These are phyloP conservation scores for Globia sparganii DNA, from an alignment of 2,888 invertebrate species.

Conservation along the genomic window DNA sequence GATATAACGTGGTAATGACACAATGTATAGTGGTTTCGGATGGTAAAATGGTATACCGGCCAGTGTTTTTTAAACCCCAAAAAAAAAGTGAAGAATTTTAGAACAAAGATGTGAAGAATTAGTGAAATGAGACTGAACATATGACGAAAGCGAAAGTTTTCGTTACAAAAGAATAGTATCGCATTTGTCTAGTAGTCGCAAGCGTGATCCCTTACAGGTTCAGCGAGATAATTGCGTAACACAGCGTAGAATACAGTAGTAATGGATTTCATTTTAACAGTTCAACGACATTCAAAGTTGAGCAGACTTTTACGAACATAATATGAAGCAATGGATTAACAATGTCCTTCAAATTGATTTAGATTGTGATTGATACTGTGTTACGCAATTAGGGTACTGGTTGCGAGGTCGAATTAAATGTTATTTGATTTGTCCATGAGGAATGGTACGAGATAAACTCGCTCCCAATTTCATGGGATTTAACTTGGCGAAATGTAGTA, in stretches of 20 bases:
- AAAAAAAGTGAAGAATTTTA: not conserved
- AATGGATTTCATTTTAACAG: not conserved
- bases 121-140: slow-evolving; percentile 3
- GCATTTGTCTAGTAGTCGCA: not conserved
- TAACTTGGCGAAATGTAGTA: not conserved
- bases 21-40: slow-evolving; percentile 9
- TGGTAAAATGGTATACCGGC: slow-evolving; percentile 18
- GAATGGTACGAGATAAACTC: not conserved
- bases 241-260: too few species aligned
- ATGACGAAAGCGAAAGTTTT: not conserved
- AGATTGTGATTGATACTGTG: too few species aligned
- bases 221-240: too few species aligned
- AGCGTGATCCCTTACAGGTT: not conserved
- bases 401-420: not conserved
- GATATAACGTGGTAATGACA: not conserved
- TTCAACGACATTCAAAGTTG: not conserved
- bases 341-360: too few species aligned
- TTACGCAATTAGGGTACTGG: not conserved
- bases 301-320: too few species aligned
- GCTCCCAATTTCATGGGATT: not conserved
- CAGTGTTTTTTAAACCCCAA: slow-evolving; percentile 22
- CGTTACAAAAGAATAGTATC: not conserved
- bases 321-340: too few species aligned
- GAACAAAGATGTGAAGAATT: slow-evolving; percentile 4
- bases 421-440: not conserved